Conservation (phyloP, 2,113 vertebrate species). For the Nicator chloris region DNA sequence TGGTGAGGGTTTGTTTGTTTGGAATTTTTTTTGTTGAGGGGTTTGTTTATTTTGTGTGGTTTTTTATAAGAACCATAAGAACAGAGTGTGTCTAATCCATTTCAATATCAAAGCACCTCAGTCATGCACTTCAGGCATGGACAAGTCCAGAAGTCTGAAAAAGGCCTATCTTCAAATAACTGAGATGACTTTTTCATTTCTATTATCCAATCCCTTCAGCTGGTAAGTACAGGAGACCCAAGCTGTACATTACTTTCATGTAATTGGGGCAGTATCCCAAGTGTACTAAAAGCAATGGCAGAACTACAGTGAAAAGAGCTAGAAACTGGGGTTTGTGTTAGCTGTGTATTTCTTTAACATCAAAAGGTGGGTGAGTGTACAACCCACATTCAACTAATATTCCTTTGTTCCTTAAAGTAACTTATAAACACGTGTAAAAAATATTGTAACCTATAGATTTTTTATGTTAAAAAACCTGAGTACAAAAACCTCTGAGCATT, state of each 20-base stretch:
- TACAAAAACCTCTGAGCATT: not conserved
- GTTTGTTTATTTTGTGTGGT: accelerated
- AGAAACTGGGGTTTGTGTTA: not conserved
- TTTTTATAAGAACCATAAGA: not conserved
- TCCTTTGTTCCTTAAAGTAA: not conserved
- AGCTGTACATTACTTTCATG: not conserved
- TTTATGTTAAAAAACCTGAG: not conserved
- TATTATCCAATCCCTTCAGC: not conserved
- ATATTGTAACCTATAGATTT: not conserved
- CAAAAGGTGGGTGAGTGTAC: not conserved
- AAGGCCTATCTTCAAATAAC: not conserved
- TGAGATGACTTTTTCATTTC: not conserved
- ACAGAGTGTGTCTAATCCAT: not conserved
- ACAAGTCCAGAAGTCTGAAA: not conserved
- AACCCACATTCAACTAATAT: not conserved
- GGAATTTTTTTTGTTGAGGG: not conserved
- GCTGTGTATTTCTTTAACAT: not conserved
- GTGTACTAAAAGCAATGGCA: not conserved
- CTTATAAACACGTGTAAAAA: not conserved
- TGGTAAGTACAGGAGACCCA: not conserved
- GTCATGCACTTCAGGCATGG: not conserved
- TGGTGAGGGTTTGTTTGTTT: not conserved
- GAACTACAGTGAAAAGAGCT: not conserved
- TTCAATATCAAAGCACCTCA: not conserved
- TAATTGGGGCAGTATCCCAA: not conserved